phyloP scores from a whole-genome alignment of 2,113 vertebrate genomes.

The Aphyosemion australe region DNA sequence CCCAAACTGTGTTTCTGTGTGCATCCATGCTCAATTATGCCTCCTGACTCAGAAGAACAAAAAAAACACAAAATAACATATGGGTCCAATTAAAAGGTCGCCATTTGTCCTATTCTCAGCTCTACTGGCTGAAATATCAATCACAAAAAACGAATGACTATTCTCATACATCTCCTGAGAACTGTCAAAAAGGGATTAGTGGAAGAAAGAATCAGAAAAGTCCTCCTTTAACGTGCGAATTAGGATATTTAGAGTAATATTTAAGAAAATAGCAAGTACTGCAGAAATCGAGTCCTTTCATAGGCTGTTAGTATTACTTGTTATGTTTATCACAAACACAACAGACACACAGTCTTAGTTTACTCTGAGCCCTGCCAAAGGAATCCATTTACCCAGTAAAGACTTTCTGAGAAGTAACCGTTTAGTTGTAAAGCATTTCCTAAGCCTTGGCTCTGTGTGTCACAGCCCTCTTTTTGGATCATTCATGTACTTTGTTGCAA shows the following conservation, averaged over 20 bases:
- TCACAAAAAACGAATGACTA: conserved; percentile 28
- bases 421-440: conserved; percentile 49
- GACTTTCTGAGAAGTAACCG: conserved; percentile 42
- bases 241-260: too few relatives aligned
- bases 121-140: conserved; percentile 42
- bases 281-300: not conserved
- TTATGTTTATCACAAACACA: conserved; percentile 3
- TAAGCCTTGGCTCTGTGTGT: conserved; percentile 26
- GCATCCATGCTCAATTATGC: conserved; percentile 36
- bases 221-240: not conserved
- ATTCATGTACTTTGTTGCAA: conserved; percentile 34
- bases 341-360: conserved; percentile 21
- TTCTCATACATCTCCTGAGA: conserved; percentile 24
- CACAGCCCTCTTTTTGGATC: conserved; percentile 6
- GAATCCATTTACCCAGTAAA: conserved; percentile 25
- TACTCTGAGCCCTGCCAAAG: conserved; percentile 29
- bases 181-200: conserved; percentile 19
- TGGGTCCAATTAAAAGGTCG: conserved; percentile 56
- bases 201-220: conserved; percentile 13
- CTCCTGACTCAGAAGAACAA: conserved; percentile 16
- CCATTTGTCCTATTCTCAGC: conserved; percentile 39
- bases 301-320: not conserved
- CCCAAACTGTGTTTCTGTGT: conserved; percentile 53
- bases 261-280: too few relatives aligned
- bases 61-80: conserved; percentile 41